phyloP scores from a whole-genome alignment of 2,797 vertebrate genomes.

The Anomalospiza imberbis region DNA sequence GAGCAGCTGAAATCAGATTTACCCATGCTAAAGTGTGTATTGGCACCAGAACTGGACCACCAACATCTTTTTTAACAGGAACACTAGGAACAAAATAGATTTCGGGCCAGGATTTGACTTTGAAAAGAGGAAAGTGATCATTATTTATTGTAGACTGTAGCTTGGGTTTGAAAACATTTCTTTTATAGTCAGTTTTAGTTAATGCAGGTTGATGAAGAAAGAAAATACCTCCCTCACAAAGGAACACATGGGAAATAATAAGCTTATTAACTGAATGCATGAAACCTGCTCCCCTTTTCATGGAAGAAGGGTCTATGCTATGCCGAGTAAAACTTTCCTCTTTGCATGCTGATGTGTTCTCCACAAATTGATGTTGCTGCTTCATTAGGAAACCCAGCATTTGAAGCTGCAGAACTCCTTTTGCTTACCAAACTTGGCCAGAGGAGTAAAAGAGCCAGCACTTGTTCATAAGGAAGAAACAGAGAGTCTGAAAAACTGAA shows the following conservation, averaged over 20 bases:
- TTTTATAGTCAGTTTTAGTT: slow-evolving; percentile 66
- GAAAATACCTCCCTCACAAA: slow-evolving; percentile 56
- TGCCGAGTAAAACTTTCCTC: slow-evolving; percentile 53
- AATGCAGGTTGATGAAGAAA: slow-evolving; percentile 68
- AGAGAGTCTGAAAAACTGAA: not conserved
- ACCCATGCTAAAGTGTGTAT: not conserved
- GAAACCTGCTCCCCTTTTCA: slow-evolving; percentile 43
- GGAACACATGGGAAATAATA: slow-evolving; percentile 63
- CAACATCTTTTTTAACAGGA: slow-evolving; percentile 64
- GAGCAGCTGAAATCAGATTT: slow-evolving; percentile 61
- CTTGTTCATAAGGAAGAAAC: not conserved
- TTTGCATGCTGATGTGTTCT: slow-evolving; percentile 39
- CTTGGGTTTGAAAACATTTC: slow-evolving; percentile 71
- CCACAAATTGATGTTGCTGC: slow-evolving; percentile 21
- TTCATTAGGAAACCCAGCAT: slow-evolving; percentile 29
- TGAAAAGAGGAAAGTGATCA: slow-evolving; percentile 30
- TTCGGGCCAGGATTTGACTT: slow-evolving; percentile 38
- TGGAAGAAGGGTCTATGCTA: slow-evolving; percentile 63
- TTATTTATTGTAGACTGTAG: slow-evolving; percentile 61
- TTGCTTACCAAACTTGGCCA: not conserved
- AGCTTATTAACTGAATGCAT: slow-evolving; percentile 56
- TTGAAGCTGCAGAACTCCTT: not conserved
- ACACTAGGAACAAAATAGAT: slow-evolving; percentile 48
- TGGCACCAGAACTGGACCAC: slow-evolving; percentile 69
- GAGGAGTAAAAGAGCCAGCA: not conserved